Conservation (phyloP, 2,797 vertebrate species). For the Pangasius sanitwongsei region DNA sequence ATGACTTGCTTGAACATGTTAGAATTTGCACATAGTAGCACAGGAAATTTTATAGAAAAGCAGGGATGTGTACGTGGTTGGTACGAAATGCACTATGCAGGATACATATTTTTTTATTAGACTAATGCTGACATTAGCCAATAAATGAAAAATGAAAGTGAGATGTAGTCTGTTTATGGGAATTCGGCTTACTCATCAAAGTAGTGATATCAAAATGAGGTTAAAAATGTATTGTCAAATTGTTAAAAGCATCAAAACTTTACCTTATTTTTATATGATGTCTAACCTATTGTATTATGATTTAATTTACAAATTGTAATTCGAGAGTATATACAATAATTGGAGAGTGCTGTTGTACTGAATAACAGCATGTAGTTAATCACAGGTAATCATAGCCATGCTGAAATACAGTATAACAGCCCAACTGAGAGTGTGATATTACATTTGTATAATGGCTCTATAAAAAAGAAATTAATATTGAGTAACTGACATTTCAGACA, state of each 20-base stretch:
- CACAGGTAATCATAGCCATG: too few relatives aligned
- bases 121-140: not conserved
- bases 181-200: not conserved
- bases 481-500: too few relatives aligned
- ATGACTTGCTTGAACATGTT: not conserved
- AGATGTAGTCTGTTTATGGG: not conserved
- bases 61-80: not conserved
- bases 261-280: not conserved
- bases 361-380: too few relatives aligned
- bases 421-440: too few relatives aligned
- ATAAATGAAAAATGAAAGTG: conserved; percentile 21
- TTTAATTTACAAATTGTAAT: not conserved
- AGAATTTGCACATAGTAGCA: not conserved
- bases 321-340: too few relatives aligned
- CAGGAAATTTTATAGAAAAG: not conserved
- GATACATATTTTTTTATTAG: not conserved
- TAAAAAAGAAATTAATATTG: too few relatives aligned
- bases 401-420: too few relatives aligned
- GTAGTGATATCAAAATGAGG: not conserved
- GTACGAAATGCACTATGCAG: not conserved
- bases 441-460: too few relatives aligned
- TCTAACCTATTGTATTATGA: not conserved
- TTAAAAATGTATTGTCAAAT: not conserved
- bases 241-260: not conserved
- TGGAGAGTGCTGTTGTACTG: too few relatives aligned